Evolutionary conservation across 1,140 invertebrate genomes (phyloP).

Genomic region (Leguminivora glycinivorella): DNA sequence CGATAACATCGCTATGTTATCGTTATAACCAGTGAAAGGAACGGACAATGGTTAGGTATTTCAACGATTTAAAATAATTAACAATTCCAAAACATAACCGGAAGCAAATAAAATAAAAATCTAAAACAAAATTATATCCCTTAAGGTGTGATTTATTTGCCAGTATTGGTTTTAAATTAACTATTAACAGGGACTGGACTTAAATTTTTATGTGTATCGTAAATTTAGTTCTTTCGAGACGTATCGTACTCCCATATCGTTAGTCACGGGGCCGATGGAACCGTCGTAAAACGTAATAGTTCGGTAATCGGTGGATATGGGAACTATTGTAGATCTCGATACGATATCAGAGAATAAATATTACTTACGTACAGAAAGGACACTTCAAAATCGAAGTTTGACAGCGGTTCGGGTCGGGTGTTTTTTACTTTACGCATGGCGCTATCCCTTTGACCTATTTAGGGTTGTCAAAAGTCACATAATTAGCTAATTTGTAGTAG

Average conservation of each 20-base stretch:
- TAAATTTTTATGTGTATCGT: conserved; percentile 55
- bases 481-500: no score
- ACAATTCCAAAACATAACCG: neutral
- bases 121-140: conserved; percentile 34
- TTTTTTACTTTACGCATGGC: no score
- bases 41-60: neutral
- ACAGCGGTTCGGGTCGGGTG: no score
- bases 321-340: conserved; percentile 59
- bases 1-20: no score
- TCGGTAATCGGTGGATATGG: conserved; percentile 71
- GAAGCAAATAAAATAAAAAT: conserved; percentile 12
- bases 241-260: conserved; percentile 63
- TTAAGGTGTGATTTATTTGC: conserved; percentile 51
- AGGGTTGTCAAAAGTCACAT: no score
- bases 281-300: conserved; percentile 66
- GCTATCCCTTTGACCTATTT: no score
- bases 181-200: conserved; percentile 46
- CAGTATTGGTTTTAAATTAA: conserved; percentile 56
- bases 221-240: conserved; percentile 57
- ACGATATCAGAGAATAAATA: no score
- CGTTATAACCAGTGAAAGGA: conserved; percentile 15
- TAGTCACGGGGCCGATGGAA: conserved; percentile 66
- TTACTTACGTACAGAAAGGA: no score
- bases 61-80: conserved; percentile 4
- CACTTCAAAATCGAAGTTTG: no score